Evolutionary conservation across 2,797 vertebrate species (phyloP).

Genomic region (Diceros bicornis): DNA sequence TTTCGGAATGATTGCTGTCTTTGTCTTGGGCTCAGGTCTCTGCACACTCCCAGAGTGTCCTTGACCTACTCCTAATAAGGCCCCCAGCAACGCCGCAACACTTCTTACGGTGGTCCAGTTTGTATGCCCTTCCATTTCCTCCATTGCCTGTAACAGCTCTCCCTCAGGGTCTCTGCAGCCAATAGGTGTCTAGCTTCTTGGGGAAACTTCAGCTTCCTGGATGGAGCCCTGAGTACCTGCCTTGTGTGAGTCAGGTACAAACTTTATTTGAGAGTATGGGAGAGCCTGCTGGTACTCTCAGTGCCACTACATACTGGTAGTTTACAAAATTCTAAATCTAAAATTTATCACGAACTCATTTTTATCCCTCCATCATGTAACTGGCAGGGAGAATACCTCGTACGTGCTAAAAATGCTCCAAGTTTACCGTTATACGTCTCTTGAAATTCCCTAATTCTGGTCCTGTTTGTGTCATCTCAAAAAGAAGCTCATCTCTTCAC

Average conservation of each 20-base stretch:
- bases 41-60: not conserved
- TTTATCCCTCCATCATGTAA: not conserved
- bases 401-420: not conserved
- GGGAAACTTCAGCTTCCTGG: not conserved
- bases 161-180: not conserved
- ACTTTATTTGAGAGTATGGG: not conserved
- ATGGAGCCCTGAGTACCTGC: not conserved
- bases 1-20: slow-evolving; percentile 28
- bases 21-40: not conserved
- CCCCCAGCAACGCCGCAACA: not conserved
- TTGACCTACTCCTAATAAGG: not conserved
- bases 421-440: not conserved
- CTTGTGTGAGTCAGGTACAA: not conserved
- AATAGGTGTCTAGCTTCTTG: not conserved
- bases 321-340: slow-evolving; percentile 34
- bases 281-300: not conserved
- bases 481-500: not conserved
- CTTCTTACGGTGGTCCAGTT: not conserved
- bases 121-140: not conserved
- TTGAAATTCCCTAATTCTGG: not conserved
- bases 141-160: not conserved
- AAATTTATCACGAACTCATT: not conserved
- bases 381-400: not conserved
- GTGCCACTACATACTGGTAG: not conserved
- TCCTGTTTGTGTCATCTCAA: not conserved